phyloP scores from a whole-genome alignment of 2,113 vertebrate genomes.

The Esox niger region DNA sequence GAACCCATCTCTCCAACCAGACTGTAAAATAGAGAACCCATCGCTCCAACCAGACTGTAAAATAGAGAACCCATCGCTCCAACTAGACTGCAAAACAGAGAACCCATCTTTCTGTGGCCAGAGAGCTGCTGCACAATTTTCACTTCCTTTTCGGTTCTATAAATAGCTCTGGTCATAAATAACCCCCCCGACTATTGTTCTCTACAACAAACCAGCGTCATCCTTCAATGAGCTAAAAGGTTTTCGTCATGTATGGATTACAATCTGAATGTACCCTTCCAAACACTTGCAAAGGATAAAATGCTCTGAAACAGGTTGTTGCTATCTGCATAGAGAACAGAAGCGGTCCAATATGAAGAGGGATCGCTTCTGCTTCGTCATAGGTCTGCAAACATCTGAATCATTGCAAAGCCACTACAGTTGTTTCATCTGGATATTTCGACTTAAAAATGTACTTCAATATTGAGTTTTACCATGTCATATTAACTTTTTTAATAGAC shows the following conservation, averaged over 20 bases:
- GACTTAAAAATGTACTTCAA: no score
- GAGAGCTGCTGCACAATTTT: conserved; percentile 22
- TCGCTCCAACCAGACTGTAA: no score
- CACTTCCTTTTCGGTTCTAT: conserved; percentile 16
- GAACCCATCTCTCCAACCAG: no score
- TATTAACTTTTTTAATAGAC: no score
- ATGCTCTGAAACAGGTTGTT: background rate
- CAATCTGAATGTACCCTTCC: background rate
- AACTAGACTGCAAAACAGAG: background rate
- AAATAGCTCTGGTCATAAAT: background rate
- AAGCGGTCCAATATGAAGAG: background rate
- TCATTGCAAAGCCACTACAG: background rate
- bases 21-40: background rate
- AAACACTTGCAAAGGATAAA: background rate
- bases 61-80: background rate
- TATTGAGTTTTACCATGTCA: no score
- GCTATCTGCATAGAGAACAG: background rate
- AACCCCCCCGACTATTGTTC: conserved; percentile 2
- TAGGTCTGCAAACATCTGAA: background rate
- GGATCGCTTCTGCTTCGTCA: background rate
- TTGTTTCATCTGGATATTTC: no score
- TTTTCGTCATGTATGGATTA: background rate
- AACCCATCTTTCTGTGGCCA: background rate
- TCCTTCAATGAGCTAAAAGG: background rate
- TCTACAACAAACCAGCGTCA: background rate